Evolutionary conservation across 2,113 vertebrate species (phyloP).

Genomic region (Prunella himalayana): DNA sequence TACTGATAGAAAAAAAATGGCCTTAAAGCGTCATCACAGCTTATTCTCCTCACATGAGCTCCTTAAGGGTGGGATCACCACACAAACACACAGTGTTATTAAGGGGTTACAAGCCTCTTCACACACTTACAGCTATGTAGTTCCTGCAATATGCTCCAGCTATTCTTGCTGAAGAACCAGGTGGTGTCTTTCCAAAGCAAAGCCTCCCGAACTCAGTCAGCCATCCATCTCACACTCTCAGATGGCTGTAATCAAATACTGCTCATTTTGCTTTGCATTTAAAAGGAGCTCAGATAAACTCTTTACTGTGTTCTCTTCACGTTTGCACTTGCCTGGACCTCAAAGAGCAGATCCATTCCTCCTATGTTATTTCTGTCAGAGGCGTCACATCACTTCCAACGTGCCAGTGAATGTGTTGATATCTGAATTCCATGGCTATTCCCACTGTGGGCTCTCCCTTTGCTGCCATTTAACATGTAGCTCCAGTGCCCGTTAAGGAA

Average conservation of each 20-base stretch:
- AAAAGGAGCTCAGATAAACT: not conserved
- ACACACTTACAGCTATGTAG: not conserved
- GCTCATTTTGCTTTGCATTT: not conserved
- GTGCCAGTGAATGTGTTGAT: not conserved
- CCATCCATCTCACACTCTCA: not conserved
- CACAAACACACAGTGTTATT: not conserved
- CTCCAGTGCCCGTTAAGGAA: not conserved
- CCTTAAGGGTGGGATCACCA: not conserved
- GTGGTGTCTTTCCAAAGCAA: slow-evolving; percentile 3
- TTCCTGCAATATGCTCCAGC: not conserved
- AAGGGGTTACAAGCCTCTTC: not conserved
- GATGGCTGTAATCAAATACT: not conserved
- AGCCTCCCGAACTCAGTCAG: not conserved
- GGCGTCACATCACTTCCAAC: not conserved
- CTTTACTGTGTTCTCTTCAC: not conserved
- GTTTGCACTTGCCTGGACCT: not conserved
- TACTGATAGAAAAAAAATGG: not conserved
- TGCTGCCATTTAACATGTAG: not conserved
- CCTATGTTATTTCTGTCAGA: not conserved
- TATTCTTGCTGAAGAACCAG: not conserved
- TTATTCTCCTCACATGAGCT: not conserved
- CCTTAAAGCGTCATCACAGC: not conserved
- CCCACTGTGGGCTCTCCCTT: not conserved
- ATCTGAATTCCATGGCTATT: not conserved
- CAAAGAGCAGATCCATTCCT: not conserved